Percentiles rank a stretch among this genome's conserved stretches.
These are phyloP conservation scores for Mus pahari DNA, from an alignment of 2,113 vertebrate species.

Conservation along the genomic window DNA sequence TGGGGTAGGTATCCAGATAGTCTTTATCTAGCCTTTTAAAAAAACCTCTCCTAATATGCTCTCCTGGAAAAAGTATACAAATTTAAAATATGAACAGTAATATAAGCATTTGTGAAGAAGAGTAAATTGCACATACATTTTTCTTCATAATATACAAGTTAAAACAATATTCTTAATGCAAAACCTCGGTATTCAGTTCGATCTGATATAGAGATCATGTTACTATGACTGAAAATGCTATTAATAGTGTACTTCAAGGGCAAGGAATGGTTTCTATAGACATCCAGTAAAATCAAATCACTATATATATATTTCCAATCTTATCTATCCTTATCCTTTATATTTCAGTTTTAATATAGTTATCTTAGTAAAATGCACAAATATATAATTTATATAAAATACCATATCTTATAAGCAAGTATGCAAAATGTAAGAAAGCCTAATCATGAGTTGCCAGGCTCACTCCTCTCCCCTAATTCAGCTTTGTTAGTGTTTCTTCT, in stretches of 20 bases:
- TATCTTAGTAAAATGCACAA: background rate
- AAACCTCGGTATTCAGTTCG: background rate
- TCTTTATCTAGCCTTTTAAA: background rate
- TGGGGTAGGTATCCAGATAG: background rate
- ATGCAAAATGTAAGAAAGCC: background rate
- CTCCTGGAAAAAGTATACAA: background rate
- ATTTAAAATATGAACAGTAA: slow-evolving; percentile 40
- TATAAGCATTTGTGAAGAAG: background rate
- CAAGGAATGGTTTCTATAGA: background rate
- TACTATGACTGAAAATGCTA: background rate
- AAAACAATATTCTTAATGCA: background rate
- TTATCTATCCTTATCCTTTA: background rate
- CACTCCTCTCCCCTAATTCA: background rate
- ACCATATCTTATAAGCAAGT: background rate
- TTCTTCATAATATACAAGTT: background rate
- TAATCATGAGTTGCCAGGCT: background rate
- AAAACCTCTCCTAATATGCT: background rate
- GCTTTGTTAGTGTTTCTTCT: background rate
- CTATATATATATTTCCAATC: background rate
- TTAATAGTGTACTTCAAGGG: background rate
- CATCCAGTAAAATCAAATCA: slow-evolving; percentile 27
- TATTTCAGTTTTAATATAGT: background rate
- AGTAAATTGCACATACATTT: background rate
- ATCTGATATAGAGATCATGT: background rate
- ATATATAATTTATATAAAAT: slow-evolving; percentile 7